Evolutionary conservation across 1,140 invertebrate genomes (phyloP).

Genomic region (Nilaparvata lugens): DNA sequence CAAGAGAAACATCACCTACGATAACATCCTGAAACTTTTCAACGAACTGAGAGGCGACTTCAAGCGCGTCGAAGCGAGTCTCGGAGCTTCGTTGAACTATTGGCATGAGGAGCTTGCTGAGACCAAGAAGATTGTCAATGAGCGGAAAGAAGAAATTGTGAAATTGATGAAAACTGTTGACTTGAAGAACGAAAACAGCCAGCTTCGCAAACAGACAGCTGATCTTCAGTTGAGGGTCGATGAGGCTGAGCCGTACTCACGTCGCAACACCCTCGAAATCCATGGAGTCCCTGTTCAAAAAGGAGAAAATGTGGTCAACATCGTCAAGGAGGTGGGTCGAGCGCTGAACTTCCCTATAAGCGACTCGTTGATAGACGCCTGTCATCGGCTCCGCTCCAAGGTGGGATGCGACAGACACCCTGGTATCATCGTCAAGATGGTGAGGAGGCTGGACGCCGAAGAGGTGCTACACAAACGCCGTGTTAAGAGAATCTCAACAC

Average conservation of each 20-base stretch:
- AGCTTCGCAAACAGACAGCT: not conserved
- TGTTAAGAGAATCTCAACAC: constrained; percentile 4
- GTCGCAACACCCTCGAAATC: constrained; percentile 1
- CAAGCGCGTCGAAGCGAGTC: not conserved
- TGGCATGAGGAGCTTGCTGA: no score
- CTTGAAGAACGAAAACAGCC: no score
- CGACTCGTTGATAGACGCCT: not conserved
- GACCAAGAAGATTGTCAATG: not conserved
- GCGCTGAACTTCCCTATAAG: not conserved
- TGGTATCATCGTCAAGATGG: not conserved
- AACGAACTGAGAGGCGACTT: no score
- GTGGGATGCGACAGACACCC: not conserved
- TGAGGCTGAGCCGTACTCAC: not conserved
- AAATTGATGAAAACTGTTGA: not conserved
- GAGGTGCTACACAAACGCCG: constrained; percentile 1
- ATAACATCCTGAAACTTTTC: no score
- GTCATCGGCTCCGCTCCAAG: not conserved
- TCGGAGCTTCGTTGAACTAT: not conserved
- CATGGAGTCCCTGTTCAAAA: not conserved
- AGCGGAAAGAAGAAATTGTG: not conserved
- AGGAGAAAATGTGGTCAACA: not conserved
- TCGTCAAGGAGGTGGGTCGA: not conserved
- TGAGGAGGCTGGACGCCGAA: not conserved
- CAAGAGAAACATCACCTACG: no score
- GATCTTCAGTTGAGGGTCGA: not conserved